Evolutionary conservation across 2,113 vertebrate species (phyloP), one percentile per base, ranked within the genome.

Genomic region (Apteryx mantelli): DNA sequence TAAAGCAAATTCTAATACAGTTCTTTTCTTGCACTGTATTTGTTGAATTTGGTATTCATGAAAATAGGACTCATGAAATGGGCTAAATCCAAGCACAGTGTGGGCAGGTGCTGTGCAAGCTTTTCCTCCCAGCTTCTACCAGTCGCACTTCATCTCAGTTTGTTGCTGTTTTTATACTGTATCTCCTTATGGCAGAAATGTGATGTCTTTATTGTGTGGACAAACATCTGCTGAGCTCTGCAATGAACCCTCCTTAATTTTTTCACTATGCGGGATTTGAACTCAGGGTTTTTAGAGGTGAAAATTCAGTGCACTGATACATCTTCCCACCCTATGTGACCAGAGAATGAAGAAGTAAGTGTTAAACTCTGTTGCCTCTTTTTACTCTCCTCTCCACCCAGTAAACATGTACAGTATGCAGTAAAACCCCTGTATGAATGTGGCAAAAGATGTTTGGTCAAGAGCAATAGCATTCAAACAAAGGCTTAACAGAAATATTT

Each of bases 101-200:
- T 92, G 68, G 83, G 93, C 83, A 94, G 89, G 83, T 91, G 81
- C 80, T 78, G 34, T 68, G 40, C 38, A 28, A 73, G 32, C 20
- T 91, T 94, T 81, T 56, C 60, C 69, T 90, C 46, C 52, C 64
- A 75, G 73, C 38, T 89, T 92, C 42, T 92, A 42, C 11, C 9
- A 38, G 58, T 65, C 25, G 5, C 60, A n/a, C 55, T 93, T 75
- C 34, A 42, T 71, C 66, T 95, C 75, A 68, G 38, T 70, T 64
- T 95, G 71, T 86, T 92, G 61, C 73, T 94, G 89, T 87, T 96
- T 93, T 93, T 22, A 69, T 61, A 44, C 36, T 28, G 12, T 64
- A 25, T 32, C 32, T 92, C 63, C 70, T 91, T 40, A 75, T 0
- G 0, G 28, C 77, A 82, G 50, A 95, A 94, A 75, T 64, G 52